Percentiles rank a stretch among this genome's conserved stretches.
phyloP scores from a whole-genome alignment of 1,140 invertebrate genomes.

The Bombus cullumanus region DNA sequence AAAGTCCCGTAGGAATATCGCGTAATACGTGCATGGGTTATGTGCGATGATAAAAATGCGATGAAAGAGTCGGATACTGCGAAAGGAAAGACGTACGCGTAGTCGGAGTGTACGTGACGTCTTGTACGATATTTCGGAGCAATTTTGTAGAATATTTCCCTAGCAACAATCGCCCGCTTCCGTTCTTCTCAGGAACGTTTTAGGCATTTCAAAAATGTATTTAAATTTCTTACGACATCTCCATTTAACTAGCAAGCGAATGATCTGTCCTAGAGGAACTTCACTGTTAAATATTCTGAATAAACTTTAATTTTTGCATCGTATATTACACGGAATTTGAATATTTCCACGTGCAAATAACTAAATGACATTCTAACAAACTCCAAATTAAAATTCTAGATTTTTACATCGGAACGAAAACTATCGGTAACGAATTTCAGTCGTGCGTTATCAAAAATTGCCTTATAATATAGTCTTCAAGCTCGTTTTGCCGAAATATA shows the following conservation, averaged over 20 bases:
- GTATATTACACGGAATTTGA: no score
- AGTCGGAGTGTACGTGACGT: background rate
- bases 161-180: background rate
- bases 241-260: background rate
- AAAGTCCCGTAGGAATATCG: constrained; percentile 22
- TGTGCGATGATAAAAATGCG: constrained; percentile 13
- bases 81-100: background rate
- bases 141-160: background rate
- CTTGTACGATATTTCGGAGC: background rate
- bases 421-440: background rate
- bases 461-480: background rate
- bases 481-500: no score
- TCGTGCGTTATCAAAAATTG: background rate
- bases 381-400: no score
- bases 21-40: background rate
- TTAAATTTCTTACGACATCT: background rate
- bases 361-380: no score
- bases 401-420: no score
- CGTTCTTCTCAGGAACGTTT: no score
- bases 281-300: no score
- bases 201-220: background rate
- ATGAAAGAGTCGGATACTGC: constrained; percentile 22
- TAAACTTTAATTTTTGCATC: no score
- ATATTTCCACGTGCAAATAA: no score
- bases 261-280: no score